Conservation (phyloP, 1,140 invertebrate genomes). For the Piezodorus guildinii region DNA sequence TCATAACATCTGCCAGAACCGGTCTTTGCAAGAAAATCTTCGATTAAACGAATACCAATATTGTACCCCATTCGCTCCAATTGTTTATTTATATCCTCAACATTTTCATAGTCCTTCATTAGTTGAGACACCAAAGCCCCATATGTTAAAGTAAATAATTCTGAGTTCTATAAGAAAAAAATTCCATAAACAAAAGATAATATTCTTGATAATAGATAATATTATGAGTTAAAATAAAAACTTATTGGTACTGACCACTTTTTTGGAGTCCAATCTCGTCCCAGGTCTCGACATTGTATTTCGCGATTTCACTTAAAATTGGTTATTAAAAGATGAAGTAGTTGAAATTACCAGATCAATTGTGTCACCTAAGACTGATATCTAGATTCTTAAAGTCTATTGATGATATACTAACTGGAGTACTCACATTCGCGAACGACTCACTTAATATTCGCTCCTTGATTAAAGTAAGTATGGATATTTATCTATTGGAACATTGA, state of each 20-base stretch:
- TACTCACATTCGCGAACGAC: too few relatives aligned
- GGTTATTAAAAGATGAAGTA: too few relatives aligned
- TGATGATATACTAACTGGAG: too few relatives aligned
- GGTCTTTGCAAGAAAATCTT: constrained; percentile 93
- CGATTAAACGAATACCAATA: constrained; percentile 93
- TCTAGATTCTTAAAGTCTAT: too few relatives aligned
- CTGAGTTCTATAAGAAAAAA: constrained; percentile 71
- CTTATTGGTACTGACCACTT: constrained; percentile 44
- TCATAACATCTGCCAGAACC: constrained; percentile 83
- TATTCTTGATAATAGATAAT: too few relatives aligned
- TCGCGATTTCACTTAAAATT: too few relatives aligned
- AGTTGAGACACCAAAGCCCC: constrained; percentile 94
- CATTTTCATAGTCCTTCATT: constrained; percentile 93
- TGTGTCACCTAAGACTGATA: too few relatives aligned
- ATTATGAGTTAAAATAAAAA: constrained; percentile 23
- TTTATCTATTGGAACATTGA: too few relatives aligned
- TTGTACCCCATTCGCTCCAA: constrained; percentile 92
- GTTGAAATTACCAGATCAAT: too few relatives aligned
- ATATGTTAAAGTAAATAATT: constrained; percentile 94
- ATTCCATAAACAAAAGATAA: constrained; percentile 23
- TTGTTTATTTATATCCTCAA: constrained; percentile 93
- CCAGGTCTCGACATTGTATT: constrained; percentile 45
- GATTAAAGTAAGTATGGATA: too few relatives aligned
- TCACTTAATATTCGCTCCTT: too few relatives aligned
- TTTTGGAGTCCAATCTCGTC: constrained; percentile 47